Evolutionary conservation across 92 coral and sea anemone genomes (phyloP), one percentile per base, ranked within the genome.

Genomic region (Metridium senile): DNA sequence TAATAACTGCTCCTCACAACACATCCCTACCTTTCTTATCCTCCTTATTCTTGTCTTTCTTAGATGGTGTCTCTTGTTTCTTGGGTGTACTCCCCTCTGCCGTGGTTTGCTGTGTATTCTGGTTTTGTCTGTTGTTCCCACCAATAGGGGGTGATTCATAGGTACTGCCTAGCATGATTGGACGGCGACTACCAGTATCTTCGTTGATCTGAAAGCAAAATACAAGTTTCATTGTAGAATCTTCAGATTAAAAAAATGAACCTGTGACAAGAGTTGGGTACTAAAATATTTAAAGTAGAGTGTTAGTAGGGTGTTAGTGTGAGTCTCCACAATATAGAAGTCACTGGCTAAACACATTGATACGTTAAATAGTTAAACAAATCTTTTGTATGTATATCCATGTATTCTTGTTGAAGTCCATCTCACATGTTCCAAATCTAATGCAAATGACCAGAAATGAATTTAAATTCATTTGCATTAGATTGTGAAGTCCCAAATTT

Each of bases 171-270:
- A 95, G 74, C 99, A 95, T 95, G 61, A 95, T 83, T 11, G 99
- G 99, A 25, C 99, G 80, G 26, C 99, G 81, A 59, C 94, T 95
- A 17, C 96, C 93, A 0, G 99, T 89, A 76, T 95, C 99, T 78
- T 95, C 99, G 68, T 95, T 95, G 53, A 87, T 91, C 98, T 94
- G 56, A 43, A 26, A 78, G 9, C 21, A 53, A 11, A n/a, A n/a
- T n/a, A 61, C 46, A 28, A 29, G 49, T 26, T 28, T 33, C 33
- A 11, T 66, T 59, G 22, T 19, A n/a, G 66, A 26, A 30, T 39
- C 49, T 39, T 39, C 49, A 39, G 49, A 39, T 39, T 39, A 39
- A 39, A 39, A 39, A 4, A 39, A 39, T n/a, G n/a, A n/a, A n/a
- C n/a, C n/a, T n/a, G n/a, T n/a, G n/a, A n/a, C n/a, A n/a, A n/a